These are phyloP conservation scores for Eriosoma lanigerum DNA, from an alignment of 1,140 invertebrate genomes.

Conservation along the genomic window DNA sequence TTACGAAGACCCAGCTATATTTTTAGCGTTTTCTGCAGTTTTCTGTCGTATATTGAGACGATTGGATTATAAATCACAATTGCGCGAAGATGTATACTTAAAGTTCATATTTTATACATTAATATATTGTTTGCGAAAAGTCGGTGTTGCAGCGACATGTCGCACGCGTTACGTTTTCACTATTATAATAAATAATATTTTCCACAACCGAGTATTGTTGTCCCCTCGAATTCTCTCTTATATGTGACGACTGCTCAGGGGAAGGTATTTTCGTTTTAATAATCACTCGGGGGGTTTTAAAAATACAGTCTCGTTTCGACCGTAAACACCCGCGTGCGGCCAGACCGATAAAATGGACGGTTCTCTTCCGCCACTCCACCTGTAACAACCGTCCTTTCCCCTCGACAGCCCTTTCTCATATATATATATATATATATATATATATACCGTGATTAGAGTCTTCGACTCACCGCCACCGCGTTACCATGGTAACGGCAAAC, in stretches of 20 bases:
- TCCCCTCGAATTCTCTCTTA: too few species aligned
- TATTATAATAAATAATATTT: too few species aligned
- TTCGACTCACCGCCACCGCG: background rate
- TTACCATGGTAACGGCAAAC: slow-evolving; percentile 45
- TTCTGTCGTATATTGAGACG: too few species aligned
- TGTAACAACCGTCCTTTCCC: background rate
- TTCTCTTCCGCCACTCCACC: background rate
- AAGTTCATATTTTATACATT: too few species aligned
- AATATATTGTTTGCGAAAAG: background rate
- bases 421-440: too few species aligned
- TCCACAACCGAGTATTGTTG: too few species aligned
- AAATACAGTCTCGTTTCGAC: slow-evolving; percentile 48
- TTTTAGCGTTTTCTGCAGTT: too few species aligned
- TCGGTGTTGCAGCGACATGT: background rate
- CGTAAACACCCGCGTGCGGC: slow-evolving; percentile 35
- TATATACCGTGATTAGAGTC: background rate
- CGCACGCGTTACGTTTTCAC: background rate
- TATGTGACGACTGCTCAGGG: background rate
- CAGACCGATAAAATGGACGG: slow-evolving; percentile 44
- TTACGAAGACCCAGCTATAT: too few species aligned
- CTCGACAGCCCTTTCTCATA: background rate
- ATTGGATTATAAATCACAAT: too few species aligned
- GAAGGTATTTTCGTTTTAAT: slow-evolving; percentile 35
- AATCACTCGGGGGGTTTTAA: slow-evolving; percentile 44
- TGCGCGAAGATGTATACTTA: too few species aligned